These are phyloP conservation scores for Diabrotica virgifera DNA, from an alignment of 1,140 invertebrate genomes.

Conservation along the genomic window DNA sequence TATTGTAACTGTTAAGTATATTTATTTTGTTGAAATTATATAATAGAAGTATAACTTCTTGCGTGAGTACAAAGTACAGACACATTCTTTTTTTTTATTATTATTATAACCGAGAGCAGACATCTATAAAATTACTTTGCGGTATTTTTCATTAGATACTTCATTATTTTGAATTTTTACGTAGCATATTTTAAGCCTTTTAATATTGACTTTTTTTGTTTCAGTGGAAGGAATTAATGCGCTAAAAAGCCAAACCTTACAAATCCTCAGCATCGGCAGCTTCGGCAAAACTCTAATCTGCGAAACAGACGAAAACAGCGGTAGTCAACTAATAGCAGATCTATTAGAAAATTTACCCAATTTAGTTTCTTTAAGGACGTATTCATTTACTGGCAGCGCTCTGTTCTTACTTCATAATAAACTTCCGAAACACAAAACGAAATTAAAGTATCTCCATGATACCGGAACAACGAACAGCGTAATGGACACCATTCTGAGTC, in stretches of 20 bases:
- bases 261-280: slow-evolving; percentile 61
- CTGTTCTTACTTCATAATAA: slow-evolving; percentile 52
- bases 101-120: no score
- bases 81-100: no score
- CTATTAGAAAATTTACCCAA: slow-evolving; percentile 60
- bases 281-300: slow-evolving; percentile 64
- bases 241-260: slow-evolving; percentile 52
- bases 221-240: slow-evolving; percentile 22
- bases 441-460: slow-evolving; percentile 61
- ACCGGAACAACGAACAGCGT: slow-evolving; percentile 55
- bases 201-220: neutral
- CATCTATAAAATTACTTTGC: no score
- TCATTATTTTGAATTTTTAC: no score
- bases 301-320: slow-evolving; percentile 49
- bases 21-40: no score
- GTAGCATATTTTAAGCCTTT: neutral
- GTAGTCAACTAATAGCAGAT: slow-evolving; percentile 49
- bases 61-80: no score
- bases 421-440: slow-evolving; percentile 54
- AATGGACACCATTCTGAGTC: slow-evolving; percentile 55
- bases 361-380: slow-evolving; percentile 58
- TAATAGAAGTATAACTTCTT: no score
- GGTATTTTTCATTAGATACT: no score
- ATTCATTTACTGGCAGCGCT: slow-evolving; percentile 62
- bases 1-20: no score